These are phyloP conservation scores for Tonatia bakeri DNA, from an alignment of 2,113 vertebrate species.

Conservation along the genomic window DNA sequence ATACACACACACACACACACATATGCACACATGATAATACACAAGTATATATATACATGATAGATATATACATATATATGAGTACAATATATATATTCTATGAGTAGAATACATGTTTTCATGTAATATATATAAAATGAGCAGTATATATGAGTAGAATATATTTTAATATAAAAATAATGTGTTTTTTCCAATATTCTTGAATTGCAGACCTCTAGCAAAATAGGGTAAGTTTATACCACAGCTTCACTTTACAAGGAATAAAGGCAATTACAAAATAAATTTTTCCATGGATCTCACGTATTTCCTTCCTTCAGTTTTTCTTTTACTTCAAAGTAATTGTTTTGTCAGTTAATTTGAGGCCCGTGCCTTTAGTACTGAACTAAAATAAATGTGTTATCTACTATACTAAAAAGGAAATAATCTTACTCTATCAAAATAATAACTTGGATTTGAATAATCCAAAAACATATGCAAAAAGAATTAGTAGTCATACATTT, in stretches of 20 bases:
- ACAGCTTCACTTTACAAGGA: background rate
- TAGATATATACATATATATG: no score
- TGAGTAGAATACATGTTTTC: no score
- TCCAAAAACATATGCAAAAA: background rate
- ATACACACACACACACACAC: no score
- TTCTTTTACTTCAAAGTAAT: background rate
- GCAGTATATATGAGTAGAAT: background rate
- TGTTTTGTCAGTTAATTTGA: background rate
- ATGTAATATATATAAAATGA: no score
- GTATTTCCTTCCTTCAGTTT: conserved; percentile 10
- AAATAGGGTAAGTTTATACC: conserved; percentile 33
- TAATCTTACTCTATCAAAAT: background rate
- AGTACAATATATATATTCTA: no score
- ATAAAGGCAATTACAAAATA: conserved; percentile 31
- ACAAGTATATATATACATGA: no score
- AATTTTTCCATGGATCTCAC: background rate
- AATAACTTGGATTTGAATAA: background rate
- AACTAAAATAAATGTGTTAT: background rate
- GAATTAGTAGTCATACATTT: background rate
- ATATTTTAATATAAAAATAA: conserved; percentile 58
- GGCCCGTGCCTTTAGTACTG: background rate
- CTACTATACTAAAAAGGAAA: background rate
- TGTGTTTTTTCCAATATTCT: conserved; percentile 23
- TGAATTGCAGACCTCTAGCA: conserved; percentile 29
- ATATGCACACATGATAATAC: no score